A percentile compares a stretch with the other conserved stretches of the same genome.
Evolutionary conservation across 2,797 vertebrate species (phyloP).

Genomic region (Neosilurus hyrtlii): DNA sequence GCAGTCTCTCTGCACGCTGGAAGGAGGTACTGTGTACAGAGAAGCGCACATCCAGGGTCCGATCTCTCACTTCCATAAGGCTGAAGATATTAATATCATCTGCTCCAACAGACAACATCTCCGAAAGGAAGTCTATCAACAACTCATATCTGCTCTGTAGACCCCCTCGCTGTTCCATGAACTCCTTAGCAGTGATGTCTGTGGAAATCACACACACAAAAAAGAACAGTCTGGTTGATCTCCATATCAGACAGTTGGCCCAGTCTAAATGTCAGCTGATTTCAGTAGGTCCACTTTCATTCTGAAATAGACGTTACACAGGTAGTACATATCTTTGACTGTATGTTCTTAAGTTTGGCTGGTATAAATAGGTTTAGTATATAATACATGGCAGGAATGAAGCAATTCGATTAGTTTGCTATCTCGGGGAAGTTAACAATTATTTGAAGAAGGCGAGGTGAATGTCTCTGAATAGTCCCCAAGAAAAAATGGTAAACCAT

Average conservation of each 20-base stretch:
- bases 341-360: background rate
- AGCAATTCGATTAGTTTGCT: no score
- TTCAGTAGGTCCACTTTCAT: background rate
- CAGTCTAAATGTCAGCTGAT: background rate
- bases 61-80: constrained; percentile 70
- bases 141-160: constrained; percentile 71
- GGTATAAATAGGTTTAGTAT: background rate
- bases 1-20: constrained; percentile 78
- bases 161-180: constrained; percentile 71
- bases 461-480: no score
- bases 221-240: background rate
- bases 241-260: background rate
- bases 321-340: background rate
- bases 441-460: no score
- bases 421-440: no score
- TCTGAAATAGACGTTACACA: background rate
- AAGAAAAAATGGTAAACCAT: no score
- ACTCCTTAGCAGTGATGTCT: constrained; percentile 81
- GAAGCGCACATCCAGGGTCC: constrained; percentile 76
- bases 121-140: constrained; percentile 77
- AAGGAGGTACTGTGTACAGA: constrained; percentile 67
- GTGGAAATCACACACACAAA: constrained; percentile 48
- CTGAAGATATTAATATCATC: constrained; percentile 77
- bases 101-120: constrained; percentile 70
- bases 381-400: no score